phyloP scores from a whole-genome alignment of 2,888 invertebrate species.

The Fabriciana adippe region DNA sequence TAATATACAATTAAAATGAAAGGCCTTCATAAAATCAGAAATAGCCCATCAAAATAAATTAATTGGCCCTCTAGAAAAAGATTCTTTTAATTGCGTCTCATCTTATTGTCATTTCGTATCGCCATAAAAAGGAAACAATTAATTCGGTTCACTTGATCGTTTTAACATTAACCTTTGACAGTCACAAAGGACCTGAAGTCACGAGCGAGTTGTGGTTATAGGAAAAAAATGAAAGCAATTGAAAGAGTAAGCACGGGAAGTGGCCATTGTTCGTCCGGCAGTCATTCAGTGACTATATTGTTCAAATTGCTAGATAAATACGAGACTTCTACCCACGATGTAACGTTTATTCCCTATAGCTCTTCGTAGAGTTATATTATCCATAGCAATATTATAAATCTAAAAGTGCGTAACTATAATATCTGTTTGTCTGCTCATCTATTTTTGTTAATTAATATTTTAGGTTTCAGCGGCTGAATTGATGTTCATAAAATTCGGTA shows the following conservation, averaged over 20 bases:
- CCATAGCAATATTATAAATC: not conserved
- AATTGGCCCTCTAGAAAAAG: constrained; percentile 1
- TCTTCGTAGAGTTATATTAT: not conserved
- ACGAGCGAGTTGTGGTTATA: constrained; percentile 53
- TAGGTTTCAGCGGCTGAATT: too few relatives aligned
- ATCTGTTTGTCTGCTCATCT: not conserved
- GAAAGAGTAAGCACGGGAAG: constrained; percentile 44
- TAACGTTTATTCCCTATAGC: constrained; percentile 7
- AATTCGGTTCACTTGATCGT: constrained; percentile 60
- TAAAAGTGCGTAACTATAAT: not conserved
- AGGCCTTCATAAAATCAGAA: not conserved
- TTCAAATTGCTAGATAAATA: constrained; percentile 43
- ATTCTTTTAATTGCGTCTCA: constrained; percentile 14
- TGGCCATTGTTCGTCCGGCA: constrained; percentile 40
- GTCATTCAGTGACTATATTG: constrained; percentile 42
- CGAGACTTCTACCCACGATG: constrained; percentile 28
- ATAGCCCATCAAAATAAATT: constrained; percentile 8
- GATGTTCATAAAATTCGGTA: too few relatives aligned
- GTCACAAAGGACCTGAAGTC: constrained; percentile 54
- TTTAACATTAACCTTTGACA: constrained; percentile 50
- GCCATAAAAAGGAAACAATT: constrained; percentile 59
- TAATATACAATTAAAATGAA: not conserved
- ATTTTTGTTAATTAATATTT: too few relatives aligned
- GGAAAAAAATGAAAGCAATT: constrained; percentile 44
- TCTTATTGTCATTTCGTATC: constrained; percentile 11